Evolutionary conservation across 1,140 invertebrate genomes (phyloP), one percentile per base, ranked within the genome.

Genomic region (Halyomorpha halys): DNA sequence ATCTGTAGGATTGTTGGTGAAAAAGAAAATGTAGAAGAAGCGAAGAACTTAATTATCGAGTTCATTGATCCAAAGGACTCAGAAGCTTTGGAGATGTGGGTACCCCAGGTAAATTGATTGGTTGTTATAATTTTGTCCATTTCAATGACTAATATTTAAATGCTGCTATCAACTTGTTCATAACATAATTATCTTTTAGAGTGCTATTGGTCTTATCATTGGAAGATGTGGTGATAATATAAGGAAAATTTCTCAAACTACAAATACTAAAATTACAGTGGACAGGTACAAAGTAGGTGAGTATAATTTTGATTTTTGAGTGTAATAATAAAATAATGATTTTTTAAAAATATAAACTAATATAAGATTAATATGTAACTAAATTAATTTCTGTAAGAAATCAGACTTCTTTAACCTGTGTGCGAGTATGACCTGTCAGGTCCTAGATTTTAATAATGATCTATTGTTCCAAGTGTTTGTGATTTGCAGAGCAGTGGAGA

Each of bases 211-310:
- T 6, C 79, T 80, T 70, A 82, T 92, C 34, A 87, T 90, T 70
- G 88, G 83, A 71, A 70, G 80, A 44, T 80, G 81, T 66, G 87
- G 87, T 16, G 83, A 86, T 65, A 81, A 76, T 44, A 82, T 92
- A 63, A 79, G 82, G 64, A 73, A 81, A n/a, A 87, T 92, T 44
- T 81, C 81, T 47, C 78, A 78, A 64, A 68, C 71, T 3, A 84
- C 84, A 18, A 81, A 81, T 51, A 82, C 85, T 0, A 84, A 83
- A 68, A 76, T 89, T 1, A 80, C 74, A 63, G 70, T 88, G 21
- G 77, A 78, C 16, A 61, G 63, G 9, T 51, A 21, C 16, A 60
- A 44, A 44, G 25, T 19, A 39, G 16, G 30, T 60, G 25, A 60
- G 59, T 23, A 44, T 60, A 34, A 3, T 30, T 30, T 30, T n/a